Evolutionary conservation across 1,140 invertebrate genomes (phyloP).

Genomic region (Phymastichus coffea): DNA sequence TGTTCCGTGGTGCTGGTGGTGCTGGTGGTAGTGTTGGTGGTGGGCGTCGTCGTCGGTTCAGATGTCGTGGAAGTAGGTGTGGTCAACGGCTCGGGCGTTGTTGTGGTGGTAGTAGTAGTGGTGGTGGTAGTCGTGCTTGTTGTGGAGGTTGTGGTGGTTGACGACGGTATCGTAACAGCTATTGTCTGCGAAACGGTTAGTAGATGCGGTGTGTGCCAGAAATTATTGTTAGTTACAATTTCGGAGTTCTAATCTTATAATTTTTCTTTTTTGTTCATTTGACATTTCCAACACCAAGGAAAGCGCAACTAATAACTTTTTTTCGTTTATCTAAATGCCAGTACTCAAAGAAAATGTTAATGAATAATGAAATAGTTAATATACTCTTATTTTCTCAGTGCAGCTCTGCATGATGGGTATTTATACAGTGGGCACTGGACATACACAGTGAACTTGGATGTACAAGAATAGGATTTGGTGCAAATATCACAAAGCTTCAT

Average conservation of each 20-base stretch:
- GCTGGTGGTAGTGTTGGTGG: neutral
- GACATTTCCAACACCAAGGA: neutral
- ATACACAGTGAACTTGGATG: too few relatives aligned
- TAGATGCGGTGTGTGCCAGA: slow-evolving; percentile 51
- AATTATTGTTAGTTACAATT: slow-evolving; percentile 52
- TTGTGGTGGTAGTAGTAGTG: slow-evolving; percentile 33
- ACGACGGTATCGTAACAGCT: slow-evolving; percentile 26
- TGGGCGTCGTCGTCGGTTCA: slow-evolving; percentile 16
- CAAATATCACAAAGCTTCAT: slow-evolving; percentile 12
- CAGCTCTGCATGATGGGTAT: neutral
- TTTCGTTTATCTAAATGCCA: too few relatives aligned
- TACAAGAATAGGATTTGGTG: neutral
- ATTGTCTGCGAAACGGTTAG: slow-evolving; percentile 56
- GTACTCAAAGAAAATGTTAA: too few relatives aligned
- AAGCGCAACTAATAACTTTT: neutral
- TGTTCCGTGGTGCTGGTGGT: neutral
- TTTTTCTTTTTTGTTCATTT: neutral
- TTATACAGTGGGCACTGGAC: neutral
- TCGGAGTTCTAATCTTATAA: too few relatives aligned
- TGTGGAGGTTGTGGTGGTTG: slow-evolving; percentile 33
- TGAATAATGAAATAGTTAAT: too few relatives aligned
- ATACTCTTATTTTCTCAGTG: slow-evolving; percentile 6
- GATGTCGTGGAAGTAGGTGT: slow-evolving; percentile 3
- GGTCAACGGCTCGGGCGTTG: slow-evolving; percentile 33
- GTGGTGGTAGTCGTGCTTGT: slow-evolving; percentile 33